Evolutionary conservation across 2,797 vertebrate species (phyloP).

Genomic region (Sebastes jordani): DNA sequence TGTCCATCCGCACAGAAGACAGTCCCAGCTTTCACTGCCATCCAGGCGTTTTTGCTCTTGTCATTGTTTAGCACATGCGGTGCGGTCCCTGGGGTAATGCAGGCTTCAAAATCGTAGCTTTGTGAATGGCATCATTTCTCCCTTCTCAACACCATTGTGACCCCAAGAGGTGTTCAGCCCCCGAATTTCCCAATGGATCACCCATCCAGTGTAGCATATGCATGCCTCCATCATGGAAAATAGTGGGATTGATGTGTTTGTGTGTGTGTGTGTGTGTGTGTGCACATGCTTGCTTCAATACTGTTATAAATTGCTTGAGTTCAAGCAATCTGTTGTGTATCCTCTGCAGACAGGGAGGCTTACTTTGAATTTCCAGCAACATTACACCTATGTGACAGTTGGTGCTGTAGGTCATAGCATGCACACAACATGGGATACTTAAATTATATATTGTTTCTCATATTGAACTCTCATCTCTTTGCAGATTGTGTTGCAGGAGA

Average conservation of each 20-base stretch:
- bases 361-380: conserved; percentile 9
- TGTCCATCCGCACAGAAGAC: conserved; percentile 64
- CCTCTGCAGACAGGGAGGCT: conserved; percentile 5
- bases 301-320: conserved; percentile 27
- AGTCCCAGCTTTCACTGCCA: conserved; percentile 52
- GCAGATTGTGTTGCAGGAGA: background rate
- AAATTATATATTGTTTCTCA: background rate
- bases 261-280: background rate
- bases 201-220: conserved; percentile 24
- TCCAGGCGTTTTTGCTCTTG: conserved; percentile 59
- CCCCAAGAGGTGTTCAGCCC: conserved; percentile 43
- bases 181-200: conserved; percentile 59
- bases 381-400: background rate
- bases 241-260: conserved; percentile 26
- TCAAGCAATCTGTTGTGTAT: conserved; percentile 32
- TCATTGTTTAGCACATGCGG: conserved; percentile 74
- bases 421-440: background rate
- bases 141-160: conserved; percentile 39
- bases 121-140: conserved; percentile 41
- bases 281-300: conserved; percentile 30
- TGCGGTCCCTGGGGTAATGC: conserved; percentile 38
- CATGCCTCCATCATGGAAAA: conserved; percentile 15
- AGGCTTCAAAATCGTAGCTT: conserved; percentile 32
- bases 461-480: background rate
- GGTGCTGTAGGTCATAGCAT: background rate